Evolutionary conservation across 92 coral and sea anemone genomes (phyloP).

Genomic region (Porites cylindrica): DNA sequence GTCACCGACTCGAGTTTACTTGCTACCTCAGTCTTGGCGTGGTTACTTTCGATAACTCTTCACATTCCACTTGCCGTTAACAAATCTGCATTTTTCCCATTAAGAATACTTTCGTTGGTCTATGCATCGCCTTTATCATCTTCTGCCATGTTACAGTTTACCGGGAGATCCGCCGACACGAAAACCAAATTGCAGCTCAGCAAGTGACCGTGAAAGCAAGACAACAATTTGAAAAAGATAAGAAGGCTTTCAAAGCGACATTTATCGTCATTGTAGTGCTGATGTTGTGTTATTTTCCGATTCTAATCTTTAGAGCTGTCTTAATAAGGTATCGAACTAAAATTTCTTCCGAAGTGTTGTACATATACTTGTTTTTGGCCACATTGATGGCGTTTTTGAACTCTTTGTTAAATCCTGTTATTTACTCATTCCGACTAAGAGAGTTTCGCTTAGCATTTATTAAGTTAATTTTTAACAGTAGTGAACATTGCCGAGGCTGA

Average conservation of each 20-base stretch:
- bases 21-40: background rate
- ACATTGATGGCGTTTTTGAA: background rate
- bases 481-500: background rate
- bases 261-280: background rate
- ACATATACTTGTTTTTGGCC: background rate
- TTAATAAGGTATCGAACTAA: background rate
- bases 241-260: background rate
- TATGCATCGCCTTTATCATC: background rate
- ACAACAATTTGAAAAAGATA: background rate
- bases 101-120: background rate
- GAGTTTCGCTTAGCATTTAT: background rate
- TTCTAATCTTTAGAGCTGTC: background rate
- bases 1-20: conserved; percentile 5
- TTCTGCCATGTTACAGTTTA: background rate
- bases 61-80: background rate
- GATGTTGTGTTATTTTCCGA: conserved; percentile 1
- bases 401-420: background rate
- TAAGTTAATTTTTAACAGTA: background rate
- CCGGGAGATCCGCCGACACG: conserved; percentile 9
- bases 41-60: background rate
- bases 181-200: conserved; percentile 1
- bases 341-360: background rate
- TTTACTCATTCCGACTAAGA: background rate
- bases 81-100: background rate
- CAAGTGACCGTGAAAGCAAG: background rate